Evolutionary conservation across 2,888 invertebrate genomes (phyloP), one percentile per base, ranked within the genome.

Genomic region (Halocaridina rubra): DNA sequence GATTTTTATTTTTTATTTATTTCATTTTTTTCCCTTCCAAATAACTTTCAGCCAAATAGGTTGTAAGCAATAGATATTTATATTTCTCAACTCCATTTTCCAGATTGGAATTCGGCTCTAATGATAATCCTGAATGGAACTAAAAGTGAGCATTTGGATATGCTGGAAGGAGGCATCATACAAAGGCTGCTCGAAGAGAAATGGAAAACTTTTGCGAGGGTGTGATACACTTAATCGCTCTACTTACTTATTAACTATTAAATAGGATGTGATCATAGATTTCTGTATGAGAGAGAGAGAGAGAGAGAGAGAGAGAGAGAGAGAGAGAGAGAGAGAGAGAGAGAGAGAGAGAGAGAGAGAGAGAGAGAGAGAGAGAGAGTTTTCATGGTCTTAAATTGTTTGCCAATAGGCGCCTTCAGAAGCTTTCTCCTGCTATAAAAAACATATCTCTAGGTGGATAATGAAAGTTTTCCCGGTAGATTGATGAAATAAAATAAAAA

Each of bases 151-250:
- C 99, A 99, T 93, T 93, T 99, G 90, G 98, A 99, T 91, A 99
- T 99, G 98, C 92, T 99, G 90, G 98, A 98, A 90, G 98, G 98
- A 72, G 99, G 99, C 33, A 99, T 99, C 81, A 98, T 99, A 90
- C 98, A 98, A 91, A 94, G 98, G 90, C 92, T 99, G 74, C 93
- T 99, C 22, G 98, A 98, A 91, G 99, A 99, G 91, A 99, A 99
- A 91, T 99, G 99, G 99, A 98, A 99, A 91, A 98, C 98, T 0
- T 99, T 98, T 92, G 99, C 98, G 30, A 94, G 96, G 92, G 97
- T 97, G 92, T 90, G 92, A n/a, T n/a, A n/a, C n/a, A n/a, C n/a
- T n/a, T n/a, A n/a, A n/a, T n/a, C n/a, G n/a, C n/a, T n/a, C n/a
- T n/a, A n/a, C n/a, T n/a, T n/a, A n/a, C n/a, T n/a, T n/a, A n/a